Base-by-base conservation (phyloP, 2,113 vertebrate genomes). In the Odocoileus hemionus region DNA sequence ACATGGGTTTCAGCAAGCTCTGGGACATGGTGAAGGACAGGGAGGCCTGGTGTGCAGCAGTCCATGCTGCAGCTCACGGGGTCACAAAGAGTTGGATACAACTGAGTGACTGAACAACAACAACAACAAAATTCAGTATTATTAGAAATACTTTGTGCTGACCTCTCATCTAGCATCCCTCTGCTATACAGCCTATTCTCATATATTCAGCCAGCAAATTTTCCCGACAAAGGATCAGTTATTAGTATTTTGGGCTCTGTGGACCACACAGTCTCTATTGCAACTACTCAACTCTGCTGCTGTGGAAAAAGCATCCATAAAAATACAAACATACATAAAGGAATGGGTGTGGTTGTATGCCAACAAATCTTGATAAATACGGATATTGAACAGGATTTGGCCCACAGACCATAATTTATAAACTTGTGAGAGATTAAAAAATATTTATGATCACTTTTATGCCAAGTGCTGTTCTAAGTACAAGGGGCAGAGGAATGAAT, bases 81-180 rank as follows among this genome's bases (percentile, higher is more conserved):
- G 67, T 39, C 67, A 74, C 67, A 70, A 36, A 70, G 19, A 39
- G n/a, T 12, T 9, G 0, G n/a, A 70, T 70, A 70, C 67, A 74
- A 25, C 36, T 74, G 67, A 74, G 36, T 25, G 67, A 74, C 21
- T 39, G 36, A 74, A 74, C 19, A 74, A 36, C 4, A 92, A 8
- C 89, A 47, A 70, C 23, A 95, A 96, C 14, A 80, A 55, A 91
- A 91, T 92, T 86, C 23, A 79, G 28, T 95, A 85, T 39, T 94
- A 95, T 96, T 92, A 83, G 84, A 86, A 96, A 82, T n/a, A 79
- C 45, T 70, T 88, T 94, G 26, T 92, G 25, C 43, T 93, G 3
- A 43, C 86, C 16, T 90, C 58, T 95, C 39, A 61, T 88, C 87
- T 79, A 94, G 6, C 7, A 95, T 79, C 28, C 64, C 36, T 25